Base-by-base conservation (phyloP, 2,888 invertebrate species). In the Amiota minor region DNA sequence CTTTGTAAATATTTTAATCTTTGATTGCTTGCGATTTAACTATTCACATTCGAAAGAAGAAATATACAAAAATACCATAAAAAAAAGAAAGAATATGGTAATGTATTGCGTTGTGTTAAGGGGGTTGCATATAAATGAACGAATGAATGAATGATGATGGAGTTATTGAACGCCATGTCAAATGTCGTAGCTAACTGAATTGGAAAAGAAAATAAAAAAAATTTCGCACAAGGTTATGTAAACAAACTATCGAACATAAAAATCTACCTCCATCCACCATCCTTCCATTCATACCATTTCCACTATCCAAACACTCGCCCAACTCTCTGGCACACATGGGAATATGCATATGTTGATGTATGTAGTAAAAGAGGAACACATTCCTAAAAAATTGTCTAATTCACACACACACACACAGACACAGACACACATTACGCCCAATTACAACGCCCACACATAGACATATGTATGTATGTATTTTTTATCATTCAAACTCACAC, bases 11-110 rank as follows among this genome's bases (percentile, higher is more conserved):
- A 78, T 83, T 84, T 78, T 77, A 80, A 87, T 87, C 84, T 86
- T 85, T 88, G 87, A 87, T 86, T 87, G 85, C 82, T 75, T 81
- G 84, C 81, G 75, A 85, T 86, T 85, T 86, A 84, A 86, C 86
- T 87, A 87, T 87, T 85, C 80, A 78, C 74, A 74, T 75, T 68
- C 18, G 18, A 10, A 59, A 59, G 9, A 16, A 59, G 18, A 10
- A 16, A 59, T 14, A 61, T 67, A 49, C 71, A 71, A 71, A 71
- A 71, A 46, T 61, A 46, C 20, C 45, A 61, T 47, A 23, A 70
- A 14, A 18, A 23, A 59, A 62, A n/a, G 55, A 18, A 23, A 55
- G 10, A 20, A 14, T 8, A 18, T 9, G 67, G 46, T n/a, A 53
- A 14, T 16, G 46, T n/a, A 35, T 20, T 20, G 56, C 56, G 11